phyloP scores from a whole-genome alignment of 1,140 invertebrate genomes.

The Brachionus koreanus region DNA sequence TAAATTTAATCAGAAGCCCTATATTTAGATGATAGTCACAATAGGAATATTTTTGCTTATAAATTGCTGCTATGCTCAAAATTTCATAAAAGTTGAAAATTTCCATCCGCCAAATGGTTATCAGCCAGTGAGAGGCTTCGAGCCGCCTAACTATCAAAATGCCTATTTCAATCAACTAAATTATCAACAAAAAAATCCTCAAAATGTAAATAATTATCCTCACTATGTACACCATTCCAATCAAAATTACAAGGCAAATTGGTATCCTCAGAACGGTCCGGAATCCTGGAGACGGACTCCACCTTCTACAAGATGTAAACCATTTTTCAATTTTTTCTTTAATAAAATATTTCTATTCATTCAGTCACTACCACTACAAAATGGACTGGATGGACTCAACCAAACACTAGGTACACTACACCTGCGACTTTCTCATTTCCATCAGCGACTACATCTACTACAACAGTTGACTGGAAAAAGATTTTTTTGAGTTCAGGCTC shows the following conservation, averaged over 20 bases:
- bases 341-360: neutral
- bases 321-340: neutral
- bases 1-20: neutral
- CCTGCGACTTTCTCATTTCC: neutral
- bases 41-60: neutral
- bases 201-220: too few species aligned
- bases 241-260: neutral
- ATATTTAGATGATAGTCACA: slow-evolving; percentile 13
- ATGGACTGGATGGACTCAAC: neutral
- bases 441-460: neutral
- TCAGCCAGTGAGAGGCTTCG: slow-evolving; percentile 32
- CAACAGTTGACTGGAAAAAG: slow-evolving; percentile 22
- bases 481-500: neutral
- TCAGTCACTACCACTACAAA: neutral
- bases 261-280: neutral
- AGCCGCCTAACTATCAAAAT: slow-evolving; percentile 36
- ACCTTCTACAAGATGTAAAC: neutral
- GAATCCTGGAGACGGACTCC: neutral
- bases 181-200: neutral
- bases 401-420: neutral
- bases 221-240: neutral
- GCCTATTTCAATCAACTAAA: neutral
- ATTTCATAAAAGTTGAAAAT: neutral
- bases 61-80: neutral
- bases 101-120: slow-evolving; percentile 34